Conservation (phyloP, 2,888 invertebrate genomes). For the Ligdia adustata region DNA sequence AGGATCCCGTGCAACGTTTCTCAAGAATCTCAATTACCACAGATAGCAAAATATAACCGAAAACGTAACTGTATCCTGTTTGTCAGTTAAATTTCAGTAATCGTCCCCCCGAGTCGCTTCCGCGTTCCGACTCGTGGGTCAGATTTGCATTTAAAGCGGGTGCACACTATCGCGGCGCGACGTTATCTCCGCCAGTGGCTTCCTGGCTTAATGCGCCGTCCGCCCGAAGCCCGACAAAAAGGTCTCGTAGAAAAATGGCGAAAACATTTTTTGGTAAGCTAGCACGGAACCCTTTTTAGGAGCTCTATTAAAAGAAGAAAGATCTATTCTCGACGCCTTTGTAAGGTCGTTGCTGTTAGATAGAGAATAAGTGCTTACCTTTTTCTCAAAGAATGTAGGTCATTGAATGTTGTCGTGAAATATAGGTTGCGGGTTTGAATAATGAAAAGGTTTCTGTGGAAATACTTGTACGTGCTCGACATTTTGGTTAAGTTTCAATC, state of each 20-base stretch:
- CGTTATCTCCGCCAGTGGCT: conserved; percentile 51
- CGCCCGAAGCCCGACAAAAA: conserved; percentile 44
- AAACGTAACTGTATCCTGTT: conserved; percentile 6
- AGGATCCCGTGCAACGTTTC: no score
- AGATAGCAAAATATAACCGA: conserved; percentile 1
- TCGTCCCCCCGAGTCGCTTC: conserved; percentile 33
- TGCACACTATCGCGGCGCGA: conserved; percentile 47
- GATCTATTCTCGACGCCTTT: conserved; percentile 53
- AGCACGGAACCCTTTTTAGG: conserved; percentile 55
- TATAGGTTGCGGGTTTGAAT: conserved; percentile 27
- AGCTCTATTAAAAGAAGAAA: conserved; percentile 59
- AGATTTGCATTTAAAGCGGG: conserved; percentile 64
- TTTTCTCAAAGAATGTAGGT: conserved; percentile 44
- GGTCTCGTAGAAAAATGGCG: conserved; percentile 50
- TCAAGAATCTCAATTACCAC: no score
- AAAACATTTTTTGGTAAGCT: conserved; percentile 51
- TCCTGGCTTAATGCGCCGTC: conserved; percentile 44
- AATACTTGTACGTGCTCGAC: conserved; percentile 13
- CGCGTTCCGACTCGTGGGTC: conserved; percentile 45
- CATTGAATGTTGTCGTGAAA: conserved; percentile 33
- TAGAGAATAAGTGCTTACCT: conserved; percentile 43
- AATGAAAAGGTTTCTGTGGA: conserved; percentile 26
- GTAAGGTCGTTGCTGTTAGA: conserved; percentile 45
- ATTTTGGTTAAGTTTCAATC: conserved; percentile 2
- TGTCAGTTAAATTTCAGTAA: conserved; percentile 27